Percentiles rank a stretch among this genome's conserved stretches.
Evolutionary conservation across 2,888 invertebrate genomes (phyloP).

Genomic region (Pantelozetes paolii): DNA sequence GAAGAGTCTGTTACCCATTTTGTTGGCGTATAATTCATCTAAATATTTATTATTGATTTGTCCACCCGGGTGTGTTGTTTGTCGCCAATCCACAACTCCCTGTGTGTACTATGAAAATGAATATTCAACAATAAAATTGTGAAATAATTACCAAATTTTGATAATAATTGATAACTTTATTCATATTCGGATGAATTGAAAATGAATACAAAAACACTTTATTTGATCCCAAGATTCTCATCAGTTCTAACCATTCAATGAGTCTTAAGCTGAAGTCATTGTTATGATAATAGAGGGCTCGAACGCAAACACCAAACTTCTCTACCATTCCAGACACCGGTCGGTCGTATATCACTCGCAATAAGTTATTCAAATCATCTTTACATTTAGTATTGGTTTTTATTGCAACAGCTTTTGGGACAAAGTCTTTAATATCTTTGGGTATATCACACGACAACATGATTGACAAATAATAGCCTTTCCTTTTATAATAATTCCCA

Average conservation of each 20-base stretch:
- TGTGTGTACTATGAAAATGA: background rate
- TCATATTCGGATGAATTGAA: slow-evolving; percentile 12
- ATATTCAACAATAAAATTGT: too few relatives aligned
- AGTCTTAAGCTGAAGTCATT: slow-evolving; percentile 38
- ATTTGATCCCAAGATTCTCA: slow-evolving; percentile 25
- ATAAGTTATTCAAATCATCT: background rate
- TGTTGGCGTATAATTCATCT: slow-evolving; percentile 16
- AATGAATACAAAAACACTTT: slow-evolving; percentile 34
- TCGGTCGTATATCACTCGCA: slow-evolving; percentile 36
- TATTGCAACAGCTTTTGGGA: slow-evolving; percentile 28
- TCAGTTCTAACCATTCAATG: slow-evolving; percentile 38
- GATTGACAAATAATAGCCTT: background rate
- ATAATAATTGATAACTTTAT: slow-evolving; percentile 36
- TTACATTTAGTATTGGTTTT: background rate
- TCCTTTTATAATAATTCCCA: slow-evolving; percentile 22
- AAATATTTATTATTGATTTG: slow-evolving; percentile 32
- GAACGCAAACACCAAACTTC: slow-evolving; percentile 34
- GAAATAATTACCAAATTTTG: slow-evolving; percentile 19
- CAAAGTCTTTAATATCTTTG: background rate
- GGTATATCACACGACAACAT: slow-evolving; percentile 36
- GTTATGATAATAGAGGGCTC: slow-evolving; percentile 18
- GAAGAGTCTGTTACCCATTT: background rate
- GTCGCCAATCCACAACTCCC: slow-evolving; percentile 29
- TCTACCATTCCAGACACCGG: background rate
- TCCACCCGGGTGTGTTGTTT: slow-evolving; percentile 14